phyloP scores from a whole-genome alignment of 2,797 vertebrate genomes.

The Catharus ustulatus region DNA sequence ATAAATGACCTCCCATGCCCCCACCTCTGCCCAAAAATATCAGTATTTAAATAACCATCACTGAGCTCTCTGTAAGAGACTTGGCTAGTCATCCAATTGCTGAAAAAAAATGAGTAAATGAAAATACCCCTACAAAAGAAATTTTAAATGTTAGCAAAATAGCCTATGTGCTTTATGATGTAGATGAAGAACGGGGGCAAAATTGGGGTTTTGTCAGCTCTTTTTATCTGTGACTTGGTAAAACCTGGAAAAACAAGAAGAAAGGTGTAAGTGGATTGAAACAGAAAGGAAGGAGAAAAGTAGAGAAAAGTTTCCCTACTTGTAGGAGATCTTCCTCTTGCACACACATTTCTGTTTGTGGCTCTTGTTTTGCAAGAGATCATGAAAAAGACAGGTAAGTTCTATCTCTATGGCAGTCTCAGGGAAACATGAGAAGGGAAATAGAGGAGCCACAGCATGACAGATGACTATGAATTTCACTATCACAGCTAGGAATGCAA shows the following conservation, averaged over 20 bases:
- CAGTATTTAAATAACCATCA: neutral
- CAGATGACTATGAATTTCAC: neutral
- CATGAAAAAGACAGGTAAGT: neutral
- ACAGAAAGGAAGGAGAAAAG: neutral
- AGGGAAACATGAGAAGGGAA: neutral
- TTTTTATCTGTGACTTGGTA: neutral
- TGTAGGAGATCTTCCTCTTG: neutral
- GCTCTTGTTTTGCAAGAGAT: neutral
- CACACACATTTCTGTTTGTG: neutral
- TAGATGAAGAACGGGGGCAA: neutral
- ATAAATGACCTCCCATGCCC: neutral
- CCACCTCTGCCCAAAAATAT: neutral
- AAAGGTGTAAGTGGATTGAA: neutral
- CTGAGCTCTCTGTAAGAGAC: neutral
- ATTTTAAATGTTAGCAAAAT: neutral
- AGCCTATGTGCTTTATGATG: neutral
- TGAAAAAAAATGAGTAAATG: neutral
- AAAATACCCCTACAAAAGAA: neutral
- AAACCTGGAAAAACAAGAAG: neutral
- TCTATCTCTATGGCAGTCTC: neutral
- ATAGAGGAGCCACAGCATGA: fast-evolving
- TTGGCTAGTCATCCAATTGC: neutral
- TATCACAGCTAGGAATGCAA: fast-evolving
- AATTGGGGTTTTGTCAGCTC: neutral
- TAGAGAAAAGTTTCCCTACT: neutral